Evolutionary conservation across 2,888 invertebrate species (phyloP).

Genomic region (Erebia epiphron): DNA sequence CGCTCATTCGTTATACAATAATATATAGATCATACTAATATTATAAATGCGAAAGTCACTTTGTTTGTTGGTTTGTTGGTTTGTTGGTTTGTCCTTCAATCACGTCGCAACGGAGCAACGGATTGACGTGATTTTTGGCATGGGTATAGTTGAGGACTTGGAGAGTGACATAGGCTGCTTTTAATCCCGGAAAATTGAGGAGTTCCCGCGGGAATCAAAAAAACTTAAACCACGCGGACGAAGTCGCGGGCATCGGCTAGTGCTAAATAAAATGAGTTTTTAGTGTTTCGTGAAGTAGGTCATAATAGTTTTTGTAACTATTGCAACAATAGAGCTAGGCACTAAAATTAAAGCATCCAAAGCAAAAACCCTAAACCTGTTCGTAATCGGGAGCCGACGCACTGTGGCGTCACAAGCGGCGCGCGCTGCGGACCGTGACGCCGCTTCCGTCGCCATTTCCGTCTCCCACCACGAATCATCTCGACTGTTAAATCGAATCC

Average conservation of each 20-base stretch:
- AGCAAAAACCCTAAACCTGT: conserved; percentile 35
- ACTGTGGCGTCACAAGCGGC: conserved; percentile 65
- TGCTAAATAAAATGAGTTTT: neutral
- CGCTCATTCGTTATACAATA: neutral
- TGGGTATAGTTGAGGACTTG: no score
- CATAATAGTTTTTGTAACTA: neutral
- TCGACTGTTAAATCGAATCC: conserved; percentile 67
- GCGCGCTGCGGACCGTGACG: conserved; percentile 71
- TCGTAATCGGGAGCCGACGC: conserved; percentile 37
- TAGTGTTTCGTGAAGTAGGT: neutral
- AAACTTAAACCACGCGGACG: no score
- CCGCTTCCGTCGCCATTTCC: conserved; percentile 77
- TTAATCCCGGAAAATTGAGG: no score
- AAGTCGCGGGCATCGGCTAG: no score
- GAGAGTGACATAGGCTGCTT: no score
- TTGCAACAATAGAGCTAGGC: neutral
- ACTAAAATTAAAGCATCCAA: conserved; percentile 17
- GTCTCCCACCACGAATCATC: conserved; percentile 73
- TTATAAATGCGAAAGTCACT: no score
- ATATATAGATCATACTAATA: no score
- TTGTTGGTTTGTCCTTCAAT: no score
- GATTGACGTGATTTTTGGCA: no score
- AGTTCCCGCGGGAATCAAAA: no score
- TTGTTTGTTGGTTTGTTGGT: no score
- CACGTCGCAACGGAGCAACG: no score